Base-by-base conservation (phyloP, 2,888 invertebrate genomes). In the Portevinia maculata region DNA sequence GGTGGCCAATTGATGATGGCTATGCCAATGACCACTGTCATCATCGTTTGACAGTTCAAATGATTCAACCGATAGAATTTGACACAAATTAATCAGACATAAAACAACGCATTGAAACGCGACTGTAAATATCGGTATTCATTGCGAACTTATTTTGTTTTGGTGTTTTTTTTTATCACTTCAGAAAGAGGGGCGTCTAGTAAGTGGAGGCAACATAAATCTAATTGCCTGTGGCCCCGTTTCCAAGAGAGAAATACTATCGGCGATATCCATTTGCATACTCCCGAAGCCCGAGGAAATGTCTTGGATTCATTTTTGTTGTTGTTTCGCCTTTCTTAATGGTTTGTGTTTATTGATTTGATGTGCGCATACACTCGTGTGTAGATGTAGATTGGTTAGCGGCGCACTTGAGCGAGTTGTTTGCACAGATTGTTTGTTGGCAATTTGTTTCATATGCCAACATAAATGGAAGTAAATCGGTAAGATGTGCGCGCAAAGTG, bases 311-410 rank as follows among this genome's bases (percentile, higher is more conserved):
- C 21, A 39, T 21, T 46, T 70, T 60, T 32, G 44, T 24, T 52
- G 37, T 3, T 8, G 15, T 67, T 67, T 48, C 24, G 55, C 67
- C 50, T 75, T 75, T 60, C 44, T 75, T 57, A 41, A 71, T 65
- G 21, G 71, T 34, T 59, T 52, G 65, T 60, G 81, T 83, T 83
- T 76, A 76, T 71, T 76, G 81, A 83, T 71, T 83, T 71, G 65
- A 76, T 64, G 65, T 71, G 46, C 19, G 37, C 53, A 32, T 52
- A 21, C 2, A 55, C 28, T 17, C 5, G 17, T 13, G 24, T 17
- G 44, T 3, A 7, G 7, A 7, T 39, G 39, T 41, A 60, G 41
- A 62, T 65, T 44, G 67, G 46, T 39, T 15, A 5, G 53, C 57
- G 55, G 28, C 50, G 41, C 37, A 52, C 32, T 15, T 8, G 50